These are phyloP conservation scores for Phodopus roborovskii DNA, from an alignment of 2,113 vertebrate species.

Conservation along the genomic window DNA sequence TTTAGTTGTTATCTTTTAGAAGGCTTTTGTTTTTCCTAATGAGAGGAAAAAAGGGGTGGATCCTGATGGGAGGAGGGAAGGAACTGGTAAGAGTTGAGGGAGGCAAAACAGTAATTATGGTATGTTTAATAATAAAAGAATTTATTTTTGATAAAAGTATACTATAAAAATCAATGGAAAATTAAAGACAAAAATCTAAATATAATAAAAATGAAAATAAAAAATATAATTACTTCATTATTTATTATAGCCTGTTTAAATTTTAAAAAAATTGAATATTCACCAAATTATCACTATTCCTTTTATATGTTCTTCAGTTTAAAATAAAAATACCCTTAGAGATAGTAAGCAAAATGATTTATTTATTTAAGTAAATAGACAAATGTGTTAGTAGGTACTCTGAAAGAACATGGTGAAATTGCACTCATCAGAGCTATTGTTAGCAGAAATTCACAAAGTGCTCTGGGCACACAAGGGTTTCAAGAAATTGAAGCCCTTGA, in stretches of 20 bases:
- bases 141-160: not conserved
- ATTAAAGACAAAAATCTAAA: not conserved
- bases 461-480: not conserved
- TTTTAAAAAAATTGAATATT: not conserved
- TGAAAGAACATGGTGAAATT: not conserved
- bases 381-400: not conserved
- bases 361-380: not conserved
- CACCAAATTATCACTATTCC: not conserved
- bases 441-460: not conserved
- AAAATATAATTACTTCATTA: not conserved
- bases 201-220: not conserved
- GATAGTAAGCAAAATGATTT: not conserved
- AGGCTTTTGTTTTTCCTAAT: not conserved
- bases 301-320: not conserved
- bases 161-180: not conserved
- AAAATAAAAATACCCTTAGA: not conserved
- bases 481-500: not conserved
- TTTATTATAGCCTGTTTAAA: not conserved
- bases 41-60: not conserved
- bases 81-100: not conserved
- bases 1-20: not conserved
- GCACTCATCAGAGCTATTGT: not conserved
- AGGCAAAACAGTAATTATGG: not conserved
- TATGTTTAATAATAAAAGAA: not conserved
- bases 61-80: fast-evolving